phyloP scores from a whole-genome alignment of 2,113 vertebrate genomes.

The Origma solitaria region DNA sequence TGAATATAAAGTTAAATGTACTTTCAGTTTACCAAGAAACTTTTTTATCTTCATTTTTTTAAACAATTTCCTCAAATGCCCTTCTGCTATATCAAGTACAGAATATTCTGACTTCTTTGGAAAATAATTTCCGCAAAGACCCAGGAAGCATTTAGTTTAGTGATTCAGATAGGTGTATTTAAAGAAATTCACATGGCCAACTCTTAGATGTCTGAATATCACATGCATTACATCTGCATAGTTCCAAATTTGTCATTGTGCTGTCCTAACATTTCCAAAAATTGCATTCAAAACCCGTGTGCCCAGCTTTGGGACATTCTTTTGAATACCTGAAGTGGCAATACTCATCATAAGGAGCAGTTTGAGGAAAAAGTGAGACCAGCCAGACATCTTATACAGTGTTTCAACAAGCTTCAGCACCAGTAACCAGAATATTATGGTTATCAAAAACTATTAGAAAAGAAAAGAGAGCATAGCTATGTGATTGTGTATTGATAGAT shows the following conservation, averaged over 20 bases:
- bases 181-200: neutral
- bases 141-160: accelerated
- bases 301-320: neutral
- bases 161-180: neutral
- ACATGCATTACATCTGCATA: neutral
- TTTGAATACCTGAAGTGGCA: neutral
- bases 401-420: neutral
- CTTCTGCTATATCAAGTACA: neutral
- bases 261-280: neutral
- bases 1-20: neutral
- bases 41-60: neutral
- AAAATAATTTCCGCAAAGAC: neutral
- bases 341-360: accelerated
- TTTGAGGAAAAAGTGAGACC: neutral
- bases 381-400: neutral
- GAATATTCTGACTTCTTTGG: neutral
- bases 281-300: neutral
- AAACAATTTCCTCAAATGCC: neutral
- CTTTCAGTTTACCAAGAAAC: neutral
- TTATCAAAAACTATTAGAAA: neutral
- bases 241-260: neutral
- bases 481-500: neutral
- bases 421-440: neutral
- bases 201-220: neutral
- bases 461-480: neutral